A percentile compares a stretch with the other conserved stretches of the same genome.
These are phyloP conservation scores for Cygnus buccinator DNA, from an alignment of 2,113 vertebrate genomes.

Conservation along the genomic window DNA sequence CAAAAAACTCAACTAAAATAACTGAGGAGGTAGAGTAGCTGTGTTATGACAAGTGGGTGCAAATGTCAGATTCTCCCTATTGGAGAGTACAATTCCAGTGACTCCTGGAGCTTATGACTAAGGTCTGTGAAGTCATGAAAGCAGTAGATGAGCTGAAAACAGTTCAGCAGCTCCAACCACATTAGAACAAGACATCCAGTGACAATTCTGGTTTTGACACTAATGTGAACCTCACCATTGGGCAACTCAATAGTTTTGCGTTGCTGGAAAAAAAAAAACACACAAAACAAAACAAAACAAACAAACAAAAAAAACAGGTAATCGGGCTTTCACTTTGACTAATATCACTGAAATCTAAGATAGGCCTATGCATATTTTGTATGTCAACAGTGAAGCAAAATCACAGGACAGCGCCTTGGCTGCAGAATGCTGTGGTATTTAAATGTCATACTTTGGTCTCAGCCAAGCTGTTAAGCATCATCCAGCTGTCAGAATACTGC, in stretches of 20 bases:
- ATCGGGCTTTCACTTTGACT: not conserved
- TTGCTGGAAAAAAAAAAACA: not conserved
- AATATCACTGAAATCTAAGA: not conserved
- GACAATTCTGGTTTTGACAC: not conserved
- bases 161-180: not conserved
- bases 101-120: not conserved
- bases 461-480: not conserved
- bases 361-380: not conserved
- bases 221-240: not conserved
- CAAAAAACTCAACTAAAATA: not conserved
- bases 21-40: not conserved
- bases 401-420: not conserved
- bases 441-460: not conserved
- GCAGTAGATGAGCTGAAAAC: not conserved
- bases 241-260: not conserved
- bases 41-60: not conserved
- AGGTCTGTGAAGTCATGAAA: not conserved
- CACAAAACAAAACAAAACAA: too few species aligned
- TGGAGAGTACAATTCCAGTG: not conserved
- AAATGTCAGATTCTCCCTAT: not conserved
- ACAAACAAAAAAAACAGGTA: not conserved
- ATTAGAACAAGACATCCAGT: not conserved
- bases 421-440: not conserved
- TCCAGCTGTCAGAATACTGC: not conserved
- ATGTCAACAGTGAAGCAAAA: not conserved